These are phyloP conservation scores for Ictidomys tridecemlineatus DNA, from an alignment of 2,113 vertebrate species.

Conservation along the genomic window DNA sequence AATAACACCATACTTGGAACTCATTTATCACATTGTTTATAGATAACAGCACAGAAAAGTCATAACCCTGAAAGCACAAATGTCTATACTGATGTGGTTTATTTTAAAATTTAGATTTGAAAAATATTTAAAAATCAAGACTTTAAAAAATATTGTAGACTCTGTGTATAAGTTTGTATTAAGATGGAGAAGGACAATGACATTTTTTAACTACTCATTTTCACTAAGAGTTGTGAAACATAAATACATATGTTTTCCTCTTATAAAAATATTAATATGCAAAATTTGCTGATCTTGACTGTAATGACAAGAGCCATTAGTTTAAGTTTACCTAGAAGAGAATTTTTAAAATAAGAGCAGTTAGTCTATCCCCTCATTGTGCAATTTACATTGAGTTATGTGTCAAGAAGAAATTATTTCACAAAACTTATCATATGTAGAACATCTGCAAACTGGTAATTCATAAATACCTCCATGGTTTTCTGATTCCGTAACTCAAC, in stretches of 20 bases:
- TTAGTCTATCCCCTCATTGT: neutral
- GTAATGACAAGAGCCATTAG: neutral
- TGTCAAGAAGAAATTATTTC: neutral
- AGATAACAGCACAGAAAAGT: neutral
- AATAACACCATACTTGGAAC: neutral
- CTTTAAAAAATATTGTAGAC: neutral
- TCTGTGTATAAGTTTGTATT: neutral
- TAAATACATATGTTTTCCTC: neutral
- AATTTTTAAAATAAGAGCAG: neutral
- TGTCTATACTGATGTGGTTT: neutral
- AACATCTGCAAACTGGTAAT: conserved; percentile 24
- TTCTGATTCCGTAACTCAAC: neutral
- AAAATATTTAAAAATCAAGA: neutral
- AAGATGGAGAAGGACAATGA: neutral
- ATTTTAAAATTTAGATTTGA: conserved; percentile 25
- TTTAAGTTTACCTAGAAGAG: neutral
- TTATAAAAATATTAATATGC: neutral
- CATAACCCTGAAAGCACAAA: neutral
- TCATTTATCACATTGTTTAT: neutral
- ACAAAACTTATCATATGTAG: neutral
- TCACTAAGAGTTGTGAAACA: neutral
- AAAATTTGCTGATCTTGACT: neutral
- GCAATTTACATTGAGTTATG: conserved; percentile 23
- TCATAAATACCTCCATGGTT: neutral
- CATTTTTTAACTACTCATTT: neutral